A percentile compares a stretch with the other conserved stretches of the same genome.
These are phyloP conservation scores for Oryzias javanicus DNA, from an alignment of 2,113 vertebrate species.

Conservation along the genomic window DNA sequence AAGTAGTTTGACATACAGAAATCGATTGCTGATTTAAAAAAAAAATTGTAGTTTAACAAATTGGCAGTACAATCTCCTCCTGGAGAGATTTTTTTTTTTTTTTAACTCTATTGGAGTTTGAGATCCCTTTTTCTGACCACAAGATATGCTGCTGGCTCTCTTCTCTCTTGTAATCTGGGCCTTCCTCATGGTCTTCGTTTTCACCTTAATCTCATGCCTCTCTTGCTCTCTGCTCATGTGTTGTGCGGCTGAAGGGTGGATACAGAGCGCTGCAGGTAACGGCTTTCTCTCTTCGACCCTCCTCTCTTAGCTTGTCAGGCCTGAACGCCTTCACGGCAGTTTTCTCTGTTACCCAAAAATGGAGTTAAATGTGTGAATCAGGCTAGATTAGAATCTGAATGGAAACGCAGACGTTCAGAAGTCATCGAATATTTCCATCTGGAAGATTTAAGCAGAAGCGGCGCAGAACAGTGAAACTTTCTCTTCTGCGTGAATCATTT, in stretches of 20 bases:
- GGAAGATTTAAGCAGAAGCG: background rate
- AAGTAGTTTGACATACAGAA: too few species aligned
- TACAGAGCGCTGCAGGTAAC: slow-evolving; percentile 99
- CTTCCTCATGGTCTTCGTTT: slow-evolving; percentile 56
- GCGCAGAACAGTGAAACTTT: background rate
- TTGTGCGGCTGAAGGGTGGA: slow-evolving; percentile 94
- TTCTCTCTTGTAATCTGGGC: slow-evolving; percentile 39
- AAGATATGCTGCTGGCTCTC: slow-evolving; percentile 46
- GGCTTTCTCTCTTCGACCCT: slow-evolving; percentile 50
- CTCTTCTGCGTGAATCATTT: too few species aligned
- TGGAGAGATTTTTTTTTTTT: too few species aligned
- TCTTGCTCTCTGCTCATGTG: slow-evolving; percentile 75
- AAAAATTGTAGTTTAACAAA: too few species aligned
- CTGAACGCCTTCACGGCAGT: slow-evolving; percentile 64
- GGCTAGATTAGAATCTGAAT: slow-evolving; percentile 4
- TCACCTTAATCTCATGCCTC: slow-evolving; percentile 69
- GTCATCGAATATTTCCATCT: background rate
- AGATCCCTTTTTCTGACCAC: slow-evolving; percentile 27
- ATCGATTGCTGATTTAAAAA: too few species aligned
- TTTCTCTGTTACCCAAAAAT: slow-evolving; percentile 10
- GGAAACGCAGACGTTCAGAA: background rate
- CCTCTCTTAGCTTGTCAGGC: slow-evolving; percentile 27
- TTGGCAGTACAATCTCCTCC: too few species aligned
- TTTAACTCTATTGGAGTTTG: slow-evolving; percentile 3
- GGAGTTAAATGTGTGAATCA: slow-evolving; percentile 22